Evolutionary conservation across 2,888 invertebrate genomes (phyloP), one percentile per base, ranked within the genome.

Genomic region (Protodeltote pygarga): DNA sequence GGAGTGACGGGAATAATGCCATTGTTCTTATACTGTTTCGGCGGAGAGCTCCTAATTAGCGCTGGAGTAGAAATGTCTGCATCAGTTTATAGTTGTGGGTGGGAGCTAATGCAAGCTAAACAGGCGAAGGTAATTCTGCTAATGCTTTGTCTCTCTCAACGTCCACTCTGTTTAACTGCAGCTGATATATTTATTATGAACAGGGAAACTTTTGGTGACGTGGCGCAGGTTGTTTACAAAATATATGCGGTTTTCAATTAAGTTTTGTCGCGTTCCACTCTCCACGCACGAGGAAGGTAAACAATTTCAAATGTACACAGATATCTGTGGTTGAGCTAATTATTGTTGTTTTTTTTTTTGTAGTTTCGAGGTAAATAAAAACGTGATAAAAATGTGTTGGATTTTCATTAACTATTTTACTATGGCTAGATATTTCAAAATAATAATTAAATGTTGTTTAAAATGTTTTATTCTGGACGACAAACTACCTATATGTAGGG

Each of bases 221-320:
- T 85, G 3, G 81, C 71, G 0, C 84, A 82, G 59, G 73, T 81
- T 14, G 72, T 85, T 32, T 85, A 85, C 46, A 84, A 84, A 71
- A 80, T 85, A 60, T 84, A 85, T 47, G 83, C 85, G 6, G 82
- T 83, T 16, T 83, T 84, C 58, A 83, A 85, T 66, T 85, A 72
- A 73, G 38, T 11, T 32, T 23, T 27, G 16, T 50, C 16, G 15
- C 9, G 20, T 19, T 29, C 17, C 8, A 24, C 24, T 24, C 38
- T n/a, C n/a, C n/a, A 35, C 21, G 29, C 17, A 25, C 9, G 20
- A 14, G 8, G 19, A 20, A 32, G 6, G 6, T 39, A 29, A 21
- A 45, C 13, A 42, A n/a, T 24, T 46, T 24, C 42, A 4, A 29
- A 39, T 39, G 19, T 29, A 29, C 24, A 19, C 24, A 24, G 2